Conservation (phyloP, 2,797 vertebrate genomes). For the Poecile montanus region DNA sequence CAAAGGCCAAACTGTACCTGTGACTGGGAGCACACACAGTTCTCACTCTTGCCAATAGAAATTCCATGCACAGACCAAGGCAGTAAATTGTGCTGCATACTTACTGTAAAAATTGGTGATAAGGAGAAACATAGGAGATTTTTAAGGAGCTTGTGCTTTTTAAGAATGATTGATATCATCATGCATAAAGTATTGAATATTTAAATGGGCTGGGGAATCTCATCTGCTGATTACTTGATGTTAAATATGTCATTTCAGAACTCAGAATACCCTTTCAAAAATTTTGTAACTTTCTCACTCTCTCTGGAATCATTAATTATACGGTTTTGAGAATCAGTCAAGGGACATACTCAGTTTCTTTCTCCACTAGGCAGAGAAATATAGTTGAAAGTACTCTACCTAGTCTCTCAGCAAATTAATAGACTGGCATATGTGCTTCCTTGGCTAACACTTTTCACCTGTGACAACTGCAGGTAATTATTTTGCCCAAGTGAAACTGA, state of each 20-base stretch:
- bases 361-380: constrained; percentile 41
- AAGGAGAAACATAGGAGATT: constrained; percentile 9
- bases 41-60: not conserved
- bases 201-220: constrained; percentile 59
- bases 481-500: constrained; percentile 69
- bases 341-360: constrained; percentile 14
- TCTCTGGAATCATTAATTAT: constrained; percentile 74
- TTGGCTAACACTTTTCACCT: constrained; percentile 68
- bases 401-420: constrained; percentile 56
- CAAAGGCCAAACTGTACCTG: not conserved
- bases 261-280: constrained; percentile 66
- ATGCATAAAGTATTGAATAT: constrained; percentile 49
- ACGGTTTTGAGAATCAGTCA: constrained; percentile 44
- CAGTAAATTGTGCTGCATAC: not conserved
- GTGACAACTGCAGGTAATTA: constrained; percentile 63
- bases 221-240: constrained; percentile 48
- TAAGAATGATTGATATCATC: constrained; percentile 19
- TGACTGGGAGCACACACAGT: not conserved
- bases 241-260: constrained; percentile 63
- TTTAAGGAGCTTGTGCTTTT: constrained; percentile 7
- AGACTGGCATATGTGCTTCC: constrained; percentile 30
- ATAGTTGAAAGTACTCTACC: constrained; percentile 34
- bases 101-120: constrained; percentile 13
- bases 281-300: constrained; percentile 49
- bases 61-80: not conserved